A percentile compares a stretch with the other conserved stretches of the same genome.
phyloP scores from a whole-genome alignment of 2,888 invertebrate species.

The Thera obeliscata region DNA sequence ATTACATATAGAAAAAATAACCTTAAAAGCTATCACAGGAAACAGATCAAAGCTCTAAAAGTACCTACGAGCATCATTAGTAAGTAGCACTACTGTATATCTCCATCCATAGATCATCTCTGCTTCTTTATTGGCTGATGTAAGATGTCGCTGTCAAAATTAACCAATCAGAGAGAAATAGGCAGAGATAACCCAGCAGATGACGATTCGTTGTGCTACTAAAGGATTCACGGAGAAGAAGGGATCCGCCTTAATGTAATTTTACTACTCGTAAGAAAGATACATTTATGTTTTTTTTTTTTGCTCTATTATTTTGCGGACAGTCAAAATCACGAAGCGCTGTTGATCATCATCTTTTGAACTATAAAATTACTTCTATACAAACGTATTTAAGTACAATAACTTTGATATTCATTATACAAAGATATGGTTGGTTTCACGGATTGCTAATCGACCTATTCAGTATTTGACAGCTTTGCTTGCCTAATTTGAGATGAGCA shows the following conservation, averaged over 20 bases:
- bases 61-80: not conserved
- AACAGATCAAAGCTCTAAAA: not conserved
- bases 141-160: too few relatives aligned
- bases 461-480: too few relatives aligned
- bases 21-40: not conserved
- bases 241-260: too few relatives aligned
- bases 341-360: not conserved
- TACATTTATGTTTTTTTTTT: not conserved
- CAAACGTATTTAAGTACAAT: slow-evolving; percentile 2
- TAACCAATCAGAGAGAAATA: too few relatives aligned
- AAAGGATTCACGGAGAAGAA: not conserved
- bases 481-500: too few relatives aligned
- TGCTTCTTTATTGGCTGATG: too few relatives aligned
- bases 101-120: not conserved
- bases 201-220: not conserved
- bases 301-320: not conserved
- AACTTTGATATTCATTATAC: slow-evolving; percentile 24
- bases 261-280: too few relatives aligned
- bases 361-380: not conserved
- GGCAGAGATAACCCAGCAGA: not conserved
- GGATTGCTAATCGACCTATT: too few relatives aligned
- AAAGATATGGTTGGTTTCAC: too few relatives aligned
- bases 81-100: not conserved
- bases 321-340: not conserved
- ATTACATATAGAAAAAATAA: not conserved